These are phyloP conservation scores for Drosophila sp. DNA, from an alignment of 1,140 invertebrate species.

Conservation along the genomic window DNA sequence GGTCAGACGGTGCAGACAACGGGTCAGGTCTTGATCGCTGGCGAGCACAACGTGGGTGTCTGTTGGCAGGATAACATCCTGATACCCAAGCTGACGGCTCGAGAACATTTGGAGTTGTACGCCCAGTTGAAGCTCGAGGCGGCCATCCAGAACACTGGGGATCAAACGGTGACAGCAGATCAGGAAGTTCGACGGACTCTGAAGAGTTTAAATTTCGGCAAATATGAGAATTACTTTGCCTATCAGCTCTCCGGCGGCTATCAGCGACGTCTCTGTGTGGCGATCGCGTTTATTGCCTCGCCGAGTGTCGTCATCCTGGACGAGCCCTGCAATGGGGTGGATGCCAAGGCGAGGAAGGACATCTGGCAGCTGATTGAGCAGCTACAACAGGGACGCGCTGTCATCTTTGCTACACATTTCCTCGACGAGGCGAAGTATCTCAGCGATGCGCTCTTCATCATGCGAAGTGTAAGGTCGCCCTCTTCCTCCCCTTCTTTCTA, in stretches of 20 bases:
- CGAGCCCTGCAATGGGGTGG: slow-evolving; percentile 92
- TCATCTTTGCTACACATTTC: slow-evolving; percentile 90
- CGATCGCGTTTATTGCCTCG: slow-evolving; percentile 88
- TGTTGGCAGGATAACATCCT: slow-evolving; percentile 95
- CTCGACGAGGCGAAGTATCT: slow-evolving; percentile 89
- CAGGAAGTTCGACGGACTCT: slow-evolving; percentile 85
- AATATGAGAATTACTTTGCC: slow-evolving; percentile 86
- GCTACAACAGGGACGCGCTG: slow-evolving; percentile 88
- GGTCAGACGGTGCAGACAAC: slow-evolving; percentile 87
- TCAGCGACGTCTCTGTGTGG: slow-evolving; percentile 87
- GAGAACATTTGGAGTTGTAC: slow-evolving; percentile 93
- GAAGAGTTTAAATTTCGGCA: slow-evolving; percentile 86
- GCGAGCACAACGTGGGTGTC: slow-evolving; percentile 87
- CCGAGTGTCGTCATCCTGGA: slow-evolving; percentile 92
- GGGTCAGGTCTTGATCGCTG: slow-evolving; percentile 86
- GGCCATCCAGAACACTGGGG: slow-evolving; percentile 3
- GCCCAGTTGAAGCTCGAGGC: slow-evolving; percentile 85
- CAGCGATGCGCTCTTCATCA: slow-evolving; percentile 88
- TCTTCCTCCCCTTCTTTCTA: too few relatives aligned
- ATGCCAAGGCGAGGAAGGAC: slow-evolving; percentile 89
- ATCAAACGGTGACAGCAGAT: slow-evolving; percentile 13
- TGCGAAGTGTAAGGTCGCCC: slow-evolving; percentile 86
- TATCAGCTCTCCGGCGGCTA: slow-evolving; percentile 88
- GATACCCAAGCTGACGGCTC: slow-evolving; percentile 90
- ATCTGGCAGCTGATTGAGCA: slow-evolving; percentile 91